Conservation (phyloP, 2,113 vertebrate genomes). For the Numenius arquata region DNA sequence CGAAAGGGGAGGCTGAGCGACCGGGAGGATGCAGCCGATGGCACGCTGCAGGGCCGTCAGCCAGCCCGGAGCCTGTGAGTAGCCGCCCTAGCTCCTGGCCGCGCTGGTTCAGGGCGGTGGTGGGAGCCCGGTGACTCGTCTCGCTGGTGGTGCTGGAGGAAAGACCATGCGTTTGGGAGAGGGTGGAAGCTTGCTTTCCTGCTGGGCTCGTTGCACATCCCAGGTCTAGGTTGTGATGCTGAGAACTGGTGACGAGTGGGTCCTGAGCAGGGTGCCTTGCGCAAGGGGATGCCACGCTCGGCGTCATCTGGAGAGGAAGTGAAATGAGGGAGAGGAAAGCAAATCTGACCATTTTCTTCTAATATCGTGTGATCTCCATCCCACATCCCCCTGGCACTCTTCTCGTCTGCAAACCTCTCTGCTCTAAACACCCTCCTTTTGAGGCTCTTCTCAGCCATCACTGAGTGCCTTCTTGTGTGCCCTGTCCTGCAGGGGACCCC, state of each 20-base stretch:
- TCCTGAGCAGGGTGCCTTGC: neutral
- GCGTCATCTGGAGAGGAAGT: neutral
- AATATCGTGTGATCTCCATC: neutral
- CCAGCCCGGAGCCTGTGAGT: conserved; percentile 25
- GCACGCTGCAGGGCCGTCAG: neutral
- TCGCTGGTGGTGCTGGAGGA: neutral
- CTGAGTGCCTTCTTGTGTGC: accelerated
- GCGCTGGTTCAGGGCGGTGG: neutral
- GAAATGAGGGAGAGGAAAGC: neutral
- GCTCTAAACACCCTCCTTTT: neutral
- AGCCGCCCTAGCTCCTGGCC: neutral
- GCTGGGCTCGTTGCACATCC: neutral
- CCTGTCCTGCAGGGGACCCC: too few relatives aligned
- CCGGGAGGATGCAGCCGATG: neutral
- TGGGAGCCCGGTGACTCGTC: neutral
- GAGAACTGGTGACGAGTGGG: neutral
- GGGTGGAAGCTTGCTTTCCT: neutral
- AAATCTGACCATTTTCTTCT: neutral
- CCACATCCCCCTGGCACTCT: accelerated
- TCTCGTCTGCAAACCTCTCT: neutral
- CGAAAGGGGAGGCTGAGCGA: neutral
- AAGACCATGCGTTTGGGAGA: neutral
- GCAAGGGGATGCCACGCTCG: accelerated
- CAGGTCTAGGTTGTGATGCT: neutral
- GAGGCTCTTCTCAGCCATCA: neutral